These are phyloP conservation scores for Clytia hemisphaerica DNA, from an alignment of 30 jellyfish, hydroid and myxozoan species.

Conservation along the genomic window DNA sequence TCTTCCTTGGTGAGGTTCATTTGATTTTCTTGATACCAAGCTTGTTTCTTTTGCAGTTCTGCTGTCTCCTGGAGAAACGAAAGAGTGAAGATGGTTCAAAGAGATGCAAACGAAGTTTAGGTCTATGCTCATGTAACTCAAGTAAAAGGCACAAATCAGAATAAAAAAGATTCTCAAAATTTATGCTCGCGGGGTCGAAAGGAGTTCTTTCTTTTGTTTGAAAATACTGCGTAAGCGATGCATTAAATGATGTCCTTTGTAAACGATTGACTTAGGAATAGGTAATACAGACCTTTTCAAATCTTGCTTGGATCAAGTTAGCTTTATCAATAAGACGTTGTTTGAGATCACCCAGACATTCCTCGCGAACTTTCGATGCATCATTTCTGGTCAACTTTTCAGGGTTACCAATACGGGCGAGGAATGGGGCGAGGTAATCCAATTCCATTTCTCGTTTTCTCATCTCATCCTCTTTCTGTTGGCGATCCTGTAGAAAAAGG, in stretches of 20 bases:
- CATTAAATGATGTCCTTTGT: no score
- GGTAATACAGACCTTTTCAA: constrained; percentile 70
- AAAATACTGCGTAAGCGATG: no score
- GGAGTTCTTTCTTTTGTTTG: no score
- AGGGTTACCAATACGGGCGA: constrained; percentile 84
- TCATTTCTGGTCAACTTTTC: constrained; percentile 47
- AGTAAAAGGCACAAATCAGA: no score
- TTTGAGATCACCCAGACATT: constrained; percentile 76
- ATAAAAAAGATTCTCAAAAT: no score
- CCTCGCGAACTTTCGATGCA: constrained; percentile 67
- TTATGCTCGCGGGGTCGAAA: no score
- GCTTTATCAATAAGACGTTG: constrained; percentile 92
- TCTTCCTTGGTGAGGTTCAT: constrained; percentile 93
- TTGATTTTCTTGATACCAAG: constrained; percentile 82
- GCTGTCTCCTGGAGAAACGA: constrained; percentile 60
- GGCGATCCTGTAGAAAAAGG: constrained; percentile 35
- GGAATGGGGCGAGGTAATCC: constrained; percentile 83
- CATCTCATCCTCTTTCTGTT: constrained; percentile 66
- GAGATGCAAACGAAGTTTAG: no score
- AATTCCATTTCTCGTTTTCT: constrained; percentile 73
- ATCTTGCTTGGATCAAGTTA: constrained; percentile 77
- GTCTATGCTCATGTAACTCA: no score
- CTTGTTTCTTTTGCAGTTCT: constrained; percentile 75
- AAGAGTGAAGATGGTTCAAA: not conserved
- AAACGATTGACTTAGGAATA: no score